Evolutionary conservation across 2,888 invertebrate species (phyloP), one percentile per base, ranked within the genome.

Genomic region (Lycocerus yunnanus): DNA sequence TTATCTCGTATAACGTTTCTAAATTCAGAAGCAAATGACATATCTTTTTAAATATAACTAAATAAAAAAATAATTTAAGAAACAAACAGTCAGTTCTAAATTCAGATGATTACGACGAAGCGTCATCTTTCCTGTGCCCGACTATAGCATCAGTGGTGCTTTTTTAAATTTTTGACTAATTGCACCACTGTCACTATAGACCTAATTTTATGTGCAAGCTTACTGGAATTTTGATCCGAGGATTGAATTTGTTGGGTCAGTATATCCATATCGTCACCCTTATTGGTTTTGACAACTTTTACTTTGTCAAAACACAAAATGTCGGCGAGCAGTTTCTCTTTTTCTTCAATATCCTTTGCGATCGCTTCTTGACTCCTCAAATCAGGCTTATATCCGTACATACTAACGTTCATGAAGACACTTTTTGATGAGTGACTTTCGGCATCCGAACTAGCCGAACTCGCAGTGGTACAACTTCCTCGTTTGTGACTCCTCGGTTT

Each of bases 271-370:
- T 13, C n/a, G 5, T n/a, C 3, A 5, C 77, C 69, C 43, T 80
- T 66, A 68, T 79, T 70, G 58, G 79, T 79, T 20, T 77, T 24
- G 65, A 78, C 72, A 13, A 84, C 79, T 77, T 84, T 84, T 15
- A 86, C 79, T 74, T 83, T 84, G 79, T 92, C 92, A 63, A 93
- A 88, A 83, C 91, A 91, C 24, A 93, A 86, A 83, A 93, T 88
- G 82, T 92, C 91, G 0, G 93, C 93, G 13, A 94, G 85, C 15
- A 92, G 89, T 84, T 92, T 93, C 81, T 95, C 94, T 84, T 95
- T 95, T 78, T 91, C 90, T 83, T 92, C 92, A 59, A 95, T 92
- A 78, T 94, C 92, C 79, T 91, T 90, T 79, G 92, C 90, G 68
- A 95, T 90, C 0, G 91, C 90, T 77, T 90, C 90, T 3, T 92